These are phyloP conservation scores for Aproaerema taeniolella DNA, from an alignment of 2,888 invertebrate genomes.

Conservation along the genomic window DNA sequence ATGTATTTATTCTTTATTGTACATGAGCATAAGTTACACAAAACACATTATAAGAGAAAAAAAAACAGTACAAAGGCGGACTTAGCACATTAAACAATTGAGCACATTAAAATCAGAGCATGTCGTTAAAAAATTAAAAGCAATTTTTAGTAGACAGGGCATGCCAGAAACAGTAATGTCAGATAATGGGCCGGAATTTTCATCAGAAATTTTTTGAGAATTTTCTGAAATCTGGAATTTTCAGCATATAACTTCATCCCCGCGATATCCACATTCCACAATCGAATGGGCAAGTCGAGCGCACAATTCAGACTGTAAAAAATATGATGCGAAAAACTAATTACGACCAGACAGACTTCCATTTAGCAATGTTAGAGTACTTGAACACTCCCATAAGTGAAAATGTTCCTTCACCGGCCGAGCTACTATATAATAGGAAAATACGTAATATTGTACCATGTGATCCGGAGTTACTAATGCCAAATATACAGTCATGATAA, in stretches of 20 bases:
- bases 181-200: slow-evolving; percentile 20
- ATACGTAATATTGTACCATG: neutral
- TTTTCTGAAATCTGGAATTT: slow-evolving; percentile 17
- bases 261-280: slow-evolving; percentile 18
- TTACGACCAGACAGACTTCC: neutral
- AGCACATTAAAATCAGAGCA: slow-evolving; percentile 1
- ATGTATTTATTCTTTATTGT: too few species aligned
- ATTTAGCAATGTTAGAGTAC: slow-evolving; percentile 11
- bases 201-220: slow-evolving; percentile 9
- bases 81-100: too few species aligned
- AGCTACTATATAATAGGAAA: slow-evolving; percentile 3
- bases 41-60: too few species aligned
- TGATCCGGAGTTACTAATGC: neutral
- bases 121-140: slow-evolving; percentile 14
- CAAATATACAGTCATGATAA: neutral
- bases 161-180: slow-evolving; percentile 18
- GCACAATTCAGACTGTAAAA: slow-evolving; percentile 19
- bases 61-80: too few species aligned
- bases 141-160: slow-evolving; percentile 14
- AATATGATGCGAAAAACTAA: slow-evolving; percentile 18
- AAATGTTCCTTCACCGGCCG: slow-evolving; percentile 2
- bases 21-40: too few species aligned
- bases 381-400: neutral
- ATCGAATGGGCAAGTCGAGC: slow-evolving; percentile 19
- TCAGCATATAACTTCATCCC: slow-evolving; percentile 19